Evolutionary conservation across 2,888 invertebrate genomes (phyloP), one percentile per base, ranked within the genome.

Genomic region (Mechanitis messenoides): DNA sequence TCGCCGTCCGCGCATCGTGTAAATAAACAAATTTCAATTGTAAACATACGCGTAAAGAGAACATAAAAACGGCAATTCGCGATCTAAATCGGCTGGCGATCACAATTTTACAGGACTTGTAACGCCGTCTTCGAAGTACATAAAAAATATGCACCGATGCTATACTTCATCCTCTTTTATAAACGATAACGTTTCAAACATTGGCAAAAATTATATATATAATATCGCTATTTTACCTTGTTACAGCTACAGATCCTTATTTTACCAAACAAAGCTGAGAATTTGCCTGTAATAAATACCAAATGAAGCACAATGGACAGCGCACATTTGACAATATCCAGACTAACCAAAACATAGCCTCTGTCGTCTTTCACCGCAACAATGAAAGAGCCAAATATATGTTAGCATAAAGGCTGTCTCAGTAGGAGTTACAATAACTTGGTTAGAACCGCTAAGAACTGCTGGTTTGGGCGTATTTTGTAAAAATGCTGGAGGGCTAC

Each of bases 331-430:
- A 83, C 76, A 84, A 83, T 81, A 74, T 76, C 74, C 74, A 76
- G 74, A 73, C 77, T 72, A 83, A 90, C 79, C 89, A 90, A 87
- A 90, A 90, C 90, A 90, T 89, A 90, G 87, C 84, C 84, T 86
- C 83, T 85, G 66, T 70, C 73, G 64, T 69, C 71, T 64, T 69
- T 73, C 75, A 74, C 68, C 64, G 63, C 62, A 62, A 66, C 61
- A 61, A 58, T 69, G 66, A 53, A 59, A 62, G 62, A 65, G 64
- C 68, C 64, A 68, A 71, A 62, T 66, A 68, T 68, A 70, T 65
- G 72, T 58, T 75, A 77, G 77, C 75, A 77, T 74, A 72, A 75
- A 76, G 76, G 68, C 69, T 76, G 71, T 72, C 65, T 64, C 74
- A 74, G 68, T 62, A 60, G 72, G 74, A 75, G 74, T 66, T 67